Conservation (phyloP, 2,797 vertebrate species). For the Fistularia commersonii region DNA sequence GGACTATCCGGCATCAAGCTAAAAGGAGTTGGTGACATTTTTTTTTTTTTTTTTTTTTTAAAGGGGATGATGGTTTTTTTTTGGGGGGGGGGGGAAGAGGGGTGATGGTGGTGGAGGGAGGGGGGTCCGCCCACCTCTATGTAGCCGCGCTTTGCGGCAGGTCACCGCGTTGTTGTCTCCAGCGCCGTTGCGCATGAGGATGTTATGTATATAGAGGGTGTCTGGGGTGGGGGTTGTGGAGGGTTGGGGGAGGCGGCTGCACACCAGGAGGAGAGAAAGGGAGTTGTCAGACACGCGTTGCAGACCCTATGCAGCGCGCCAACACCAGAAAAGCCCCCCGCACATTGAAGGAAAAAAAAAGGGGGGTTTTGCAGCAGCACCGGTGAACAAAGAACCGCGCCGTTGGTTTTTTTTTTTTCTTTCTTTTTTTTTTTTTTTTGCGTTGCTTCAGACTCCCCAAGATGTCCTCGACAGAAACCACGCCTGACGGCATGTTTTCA, state of each 20-base stretch:
- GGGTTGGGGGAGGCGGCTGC: conserved; percentile 14
- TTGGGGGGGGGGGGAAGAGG: not conserved
- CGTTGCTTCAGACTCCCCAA: conserved; percentile 54
- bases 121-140: conserved; percentile 69
- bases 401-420: conserved; percentile 37
- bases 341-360: conserved; percentile 25
- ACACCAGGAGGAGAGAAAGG: conserved; percentile 49
- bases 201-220: conserved; percentile 60
- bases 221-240: conserved; percentile 27
- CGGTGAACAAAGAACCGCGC: conserved; percentile 73
- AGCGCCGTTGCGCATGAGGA: conserved; percentile 71
- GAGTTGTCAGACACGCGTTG: conserved; percentile 74
- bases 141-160: conserved; percentile 70
- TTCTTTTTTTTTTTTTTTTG: no score
- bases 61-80: not conserved
- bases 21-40: conserved; percentile 54
- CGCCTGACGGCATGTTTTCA: conserved; percentile 66
- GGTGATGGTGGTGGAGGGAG: not conserved
- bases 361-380: conserved; percentile 49
- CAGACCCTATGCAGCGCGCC: conserved; percentile 68
- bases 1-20: conserved; percentile 18
- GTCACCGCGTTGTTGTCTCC: conserved; percentile 72
- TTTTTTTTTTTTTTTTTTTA: no score
- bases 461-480: conserved; percentile 68
- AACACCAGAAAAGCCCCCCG: conserved; percentile 52